Evolutionary conservation across 2,888 invertebrate species (phyloP), one percentile per base, ranked within the genome.

Genomic region (Philereme vetulata): DNA sequence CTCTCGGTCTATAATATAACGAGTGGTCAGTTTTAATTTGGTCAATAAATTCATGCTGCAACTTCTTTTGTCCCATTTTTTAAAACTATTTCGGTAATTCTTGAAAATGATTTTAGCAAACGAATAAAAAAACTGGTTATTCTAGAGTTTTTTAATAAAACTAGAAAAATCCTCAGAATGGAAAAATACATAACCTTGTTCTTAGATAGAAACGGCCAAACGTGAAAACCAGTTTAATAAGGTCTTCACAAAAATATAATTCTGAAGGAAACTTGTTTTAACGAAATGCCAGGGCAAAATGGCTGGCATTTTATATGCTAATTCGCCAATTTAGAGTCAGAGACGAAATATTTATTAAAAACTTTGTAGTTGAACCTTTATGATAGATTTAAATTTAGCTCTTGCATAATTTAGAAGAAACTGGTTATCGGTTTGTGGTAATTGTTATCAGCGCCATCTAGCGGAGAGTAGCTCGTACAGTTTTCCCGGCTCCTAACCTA

Each of bases 301-400:
- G 74, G 81, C 68, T 65, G 57, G 62, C 74, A 70, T 73, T 78
- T 78, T 76, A 70, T 81, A 85, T 85, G 84, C 66, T 79, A 85
- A 85, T 85, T 48, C 60, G 58, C 56, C 56, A 59, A 74, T 80
- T 78, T 76, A 75, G 65, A 78, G 60, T 68, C 76, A 57, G 51
- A 64, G 64, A 58, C 62, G 65, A 72, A 62, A 63, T 65, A 59
- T 64, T 56, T 66, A 54, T 56, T 60, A 52, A 43, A 66, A 45
- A 55, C 43, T 57, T 60, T 57, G 56, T 46, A 57, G 50, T 8
- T 42, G 35, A 36, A 43, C 36, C 33, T 49, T 56, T 57, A 54
- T 36, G 35, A 44, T 9, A 32, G 47, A 56, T 57, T 43, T 51
- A 11, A 54, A 42, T 42, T n/a, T 42, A 10, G 42, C 5, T 42